phyloP scores from a whole-genome alignment of 2,113 vertebrate species.

The Triplophysa dalaica region DNA sequence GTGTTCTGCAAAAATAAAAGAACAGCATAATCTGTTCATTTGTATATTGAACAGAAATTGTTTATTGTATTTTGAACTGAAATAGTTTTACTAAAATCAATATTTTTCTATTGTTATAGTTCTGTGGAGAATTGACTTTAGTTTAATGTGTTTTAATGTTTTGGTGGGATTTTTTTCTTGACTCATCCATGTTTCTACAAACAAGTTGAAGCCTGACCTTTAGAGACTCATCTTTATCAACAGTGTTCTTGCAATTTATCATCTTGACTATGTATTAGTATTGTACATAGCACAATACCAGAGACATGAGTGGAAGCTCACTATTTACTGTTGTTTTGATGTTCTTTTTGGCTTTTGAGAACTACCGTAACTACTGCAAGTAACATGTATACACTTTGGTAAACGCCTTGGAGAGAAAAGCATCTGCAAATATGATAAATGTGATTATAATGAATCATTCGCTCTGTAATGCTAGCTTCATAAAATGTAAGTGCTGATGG shows the following conservation, averaged over 20 bases:
- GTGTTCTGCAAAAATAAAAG: too few species aligned
- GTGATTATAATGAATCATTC: not conserved
- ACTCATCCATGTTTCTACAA: not conserved
- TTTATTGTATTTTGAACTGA: too few species aligned
- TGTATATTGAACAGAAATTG: too few species aligned
- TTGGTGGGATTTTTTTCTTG: not conserved
- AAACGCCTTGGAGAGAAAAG: not conserved
- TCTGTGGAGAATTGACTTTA: not conserved
- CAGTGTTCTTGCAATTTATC: not conserved
- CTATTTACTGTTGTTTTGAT: not conserved
- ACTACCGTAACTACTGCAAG: not conserved
- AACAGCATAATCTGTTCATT: too few species aligned
- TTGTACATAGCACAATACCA: too few species aligned
- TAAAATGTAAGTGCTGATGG: slow-evolving; percentile 15
- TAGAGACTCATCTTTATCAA: not conserved
- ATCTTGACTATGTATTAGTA: not conserved
- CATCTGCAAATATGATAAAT: not conserved
- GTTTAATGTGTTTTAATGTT: not conserved
- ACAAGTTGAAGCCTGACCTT: not conserved
- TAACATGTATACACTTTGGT: not conserved
- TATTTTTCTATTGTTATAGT: not conserved
- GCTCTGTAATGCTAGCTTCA: not conserved
- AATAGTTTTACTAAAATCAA: too few species aligned
- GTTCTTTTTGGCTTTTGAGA: not conserved
- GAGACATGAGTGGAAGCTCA: not conserved